Base-by-base conservation (phyloP, 2,888 invertebrate species). In the Tuberolachnus salignus region DNA sequence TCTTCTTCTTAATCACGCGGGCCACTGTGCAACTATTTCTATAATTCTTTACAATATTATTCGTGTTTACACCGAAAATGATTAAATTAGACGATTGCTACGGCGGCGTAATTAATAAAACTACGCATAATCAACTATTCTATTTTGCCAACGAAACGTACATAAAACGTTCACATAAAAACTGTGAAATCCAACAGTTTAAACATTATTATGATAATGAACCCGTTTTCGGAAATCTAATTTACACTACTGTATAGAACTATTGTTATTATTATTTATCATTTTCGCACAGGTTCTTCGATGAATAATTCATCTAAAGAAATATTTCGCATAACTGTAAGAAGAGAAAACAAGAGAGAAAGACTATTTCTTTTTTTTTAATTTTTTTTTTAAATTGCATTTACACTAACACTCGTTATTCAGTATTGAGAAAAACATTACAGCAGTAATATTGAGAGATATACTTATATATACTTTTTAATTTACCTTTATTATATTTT, bases 271-370 rank as follows among this genome's bases (percentile, higher is more conserved):
- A 23, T 13, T 21, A 4, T 64, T 64, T 64, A 11, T n/a, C 9
- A 49, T 66, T 66, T 66, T 49, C 16, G 0, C 66, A 49, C 16
- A 49, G 23, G 46, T 66, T 66, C 16, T 66, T 46, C 16, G 8
- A 66, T 66, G 49, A 66, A 49, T 49, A 66, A 66, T 66, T 66
- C 46, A 64, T 64, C 46, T 16, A 23, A 21, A 49, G 19, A 23
- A 23, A 55, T 55, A 21, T 55, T 53, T 21, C n/a, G n/a, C 11
- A 2, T 16, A 49, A 9, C 1, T 10, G n/a, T n/a, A n/a, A 9
- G 19, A 53, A 53, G 19, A 53, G 19, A 19, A 53, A 53, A 53
- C n/a, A 34, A 34, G 34, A 34, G 19, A 34, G 34, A 34, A 19
- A 34, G 42, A 61, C 61, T 9, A n/a, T 42, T n/a, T n/a, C n/a